These are phyloP conservation scores for Sphaerophoria rueppellii DNA, from an alignment of 2,888 invertebrate genomes.

Conservation along the genomic window DNA sequence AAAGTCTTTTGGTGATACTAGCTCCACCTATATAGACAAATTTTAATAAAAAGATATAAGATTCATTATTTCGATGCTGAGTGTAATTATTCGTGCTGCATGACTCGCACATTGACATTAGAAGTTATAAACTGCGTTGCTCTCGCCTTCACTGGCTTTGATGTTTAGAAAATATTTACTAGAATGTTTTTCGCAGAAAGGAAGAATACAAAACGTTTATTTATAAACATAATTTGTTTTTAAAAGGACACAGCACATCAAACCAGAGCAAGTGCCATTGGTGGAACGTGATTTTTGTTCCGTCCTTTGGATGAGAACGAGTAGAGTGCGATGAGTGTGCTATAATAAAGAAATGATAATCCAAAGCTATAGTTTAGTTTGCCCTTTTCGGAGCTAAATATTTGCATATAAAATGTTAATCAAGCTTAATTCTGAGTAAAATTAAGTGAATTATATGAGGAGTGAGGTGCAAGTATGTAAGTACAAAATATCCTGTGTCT, in stretches of 20 bases:
- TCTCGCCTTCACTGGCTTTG: slow-evolving; percentile 29
- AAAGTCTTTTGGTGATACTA: no score
- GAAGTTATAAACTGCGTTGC: not conserved
- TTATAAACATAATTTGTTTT: slow-evolving; percentile 41
- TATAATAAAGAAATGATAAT: slow-evolving; percentile 9
- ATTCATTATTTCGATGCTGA: not conserved
- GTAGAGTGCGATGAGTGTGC: not conserved
- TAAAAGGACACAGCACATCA: slow-evolving; percentile 9
- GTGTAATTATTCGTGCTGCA: slow-evolving; percentile 1
- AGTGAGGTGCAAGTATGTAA: not conserved
- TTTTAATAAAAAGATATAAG: no score
- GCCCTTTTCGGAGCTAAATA: slow-evolving; percentile 57
- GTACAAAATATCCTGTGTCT: not conserved
- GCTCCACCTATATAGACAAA: no score
- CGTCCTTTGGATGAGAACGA: slow-evolving; percentile 1
- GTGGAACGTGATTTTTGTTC: slow-evolving; percentile 32
- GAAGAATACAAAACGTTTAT: not conserved
- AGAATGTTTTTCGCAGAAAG: slow-evolving; percentile 52
- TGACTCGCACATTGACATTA: slow-evolving; percentile 15
- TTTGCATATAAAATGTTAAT: slow-evolving; percentile 65
- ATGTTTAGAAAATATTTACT: slow-evolving; percentile 51
- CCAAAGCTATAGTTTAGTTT: slow-evolving; percentile 27
- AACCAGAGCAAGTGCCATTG: not conserved
- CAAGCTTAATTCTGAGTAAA: slow-evolving; percentile 36
- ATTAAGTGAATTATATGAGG: slow-evolving; percentile 5